phyloP scores from a whole-genome alignment of 2,888 invertebrate genomes.

The Galerucella calmariensis region DNA sequence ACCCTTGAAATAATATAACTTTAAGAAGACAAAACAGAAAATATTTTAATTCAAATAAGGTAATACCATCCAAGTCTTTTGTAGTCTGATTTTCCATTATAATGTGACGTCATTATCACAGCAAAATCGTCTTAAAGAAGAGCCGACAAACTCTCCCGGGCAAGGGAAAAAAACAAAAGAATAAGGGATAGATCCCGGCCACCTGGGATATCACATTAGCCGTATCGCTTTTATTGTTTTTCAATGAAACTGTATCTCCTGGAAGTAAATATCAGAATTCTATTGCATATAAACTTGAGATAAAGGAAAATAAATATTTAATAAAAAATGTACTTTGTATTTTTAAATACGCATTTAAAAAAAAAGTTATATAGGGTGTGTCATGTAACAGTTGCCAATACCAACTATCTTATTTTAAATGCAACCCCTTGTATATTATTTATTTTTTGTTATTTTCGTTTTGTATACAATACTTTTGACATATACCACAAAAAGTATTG shows the following conservation, averaged over 20 bases:
- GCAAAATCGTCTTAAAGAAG: slow-evolving; percentile 29
- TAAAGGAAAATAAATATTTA: neutral
- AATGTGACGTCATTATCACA: slow-evolving; percentile 17
- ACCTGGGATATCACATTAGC: slow-evolving; percentile 38
- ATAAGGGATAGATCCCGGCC: slow-evolving; percentile 32
- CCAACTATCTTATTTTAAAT: no score
- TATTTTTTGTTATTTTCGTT: no score
- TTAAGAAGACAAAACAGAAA: neutral
- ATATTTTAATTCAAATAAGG: slow-evolving; percentile 16
- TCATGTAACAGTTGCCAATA: no score
- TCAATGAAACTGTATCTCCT: slow-evolving; percentile 23
- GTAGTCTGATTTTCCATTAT: slow-evolving; percentile 32
- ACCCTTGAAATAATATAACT: no score
- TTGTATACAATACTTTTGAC: no score
- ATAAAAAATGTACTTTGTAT: neutral
- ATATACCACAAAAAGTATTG: no score
- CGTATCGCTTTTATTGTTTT: slow-evolving; percentile 36
- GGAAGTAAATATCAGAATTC: slow-evolving; percentile 13
- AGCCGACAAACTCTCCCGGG: slow-evolving; percentile 27
- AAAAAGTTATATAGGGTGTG: neutral
- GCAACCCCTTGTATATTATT: no score
- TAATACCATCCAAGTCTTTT: neutral
- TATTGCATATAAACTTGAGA: neutral
- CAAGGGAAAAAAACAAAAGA: slow-evolving; percentile 27
- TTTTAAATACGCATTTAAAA: neutral